These are phyloP conservation scores for Atta cephalotes DNA, from an alignment of 1,140 invertebrate genomes.

Conservation along the genomic window DNA sequence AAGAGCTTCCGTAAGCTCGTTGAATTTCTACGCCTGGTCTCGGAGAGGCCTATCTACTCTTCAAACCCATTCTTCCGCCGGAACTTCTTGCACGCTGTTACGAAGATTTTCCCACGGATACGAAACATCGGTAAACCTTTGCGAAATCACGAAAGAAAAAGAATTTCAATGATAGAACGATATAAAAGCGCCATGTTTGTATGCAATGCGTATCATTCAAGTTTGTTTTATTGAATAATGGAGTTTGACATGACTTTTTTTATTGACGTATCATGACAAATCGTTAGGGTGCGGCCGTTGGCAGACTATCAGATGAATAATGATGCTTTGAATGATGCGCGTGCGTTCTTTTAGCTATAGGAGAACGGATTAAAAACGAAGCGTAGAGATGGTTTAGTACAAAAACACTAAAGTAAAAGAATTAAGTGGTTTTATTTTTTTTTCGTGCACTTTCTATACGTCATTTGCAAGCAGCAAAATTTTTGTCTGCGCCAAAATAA, in stretches of 20 bases:
- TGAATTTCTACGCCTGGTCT: conserved; percentile 68
- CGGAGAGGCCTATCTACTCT: conserved; percentile 31
- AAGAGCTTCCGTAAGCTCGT: conserved; percentile 75
- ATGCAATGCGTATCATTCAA: neutral
- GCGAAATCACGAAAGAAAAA: conserved; percentile 23
- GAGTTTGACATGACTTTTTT: neutral
- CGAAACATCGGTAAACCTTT: conserved; percentile 13
- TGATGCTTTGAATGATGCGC: conserved; percentile 12
- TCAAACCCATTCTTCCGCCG: conserved; percentile 67
- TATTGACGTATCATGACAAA: conserved; percentile 49
- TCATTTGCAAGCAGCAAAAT: conserved; percentile 20
- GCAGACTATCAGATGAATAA: conserved; percentile 41
- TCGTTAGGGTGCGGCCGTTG: conserved; percentile 27
- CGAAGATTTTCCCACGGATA: conserved; percentile 71
- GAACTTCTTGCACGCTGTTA: conserved; percentile 64
- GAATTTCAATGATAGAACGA: neutral
- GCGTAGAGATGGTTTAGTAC: neutral
- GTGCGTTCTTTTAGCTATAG: neutral
- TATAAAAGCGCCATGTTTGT: neutral
- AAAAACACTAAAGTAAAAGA: conserved; percentile 21
- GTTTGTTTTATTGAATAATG: neutral
- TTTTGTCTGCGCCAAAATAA: neutral
- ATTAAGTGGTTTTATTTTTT: neutral
- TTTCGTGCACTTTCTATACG: neutral
- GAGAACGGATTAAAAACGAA: neutral